Base-by-base conservation (phyloP, 2,888 invertebrate species). In the Cyrtodaria siliqua region DNA sequence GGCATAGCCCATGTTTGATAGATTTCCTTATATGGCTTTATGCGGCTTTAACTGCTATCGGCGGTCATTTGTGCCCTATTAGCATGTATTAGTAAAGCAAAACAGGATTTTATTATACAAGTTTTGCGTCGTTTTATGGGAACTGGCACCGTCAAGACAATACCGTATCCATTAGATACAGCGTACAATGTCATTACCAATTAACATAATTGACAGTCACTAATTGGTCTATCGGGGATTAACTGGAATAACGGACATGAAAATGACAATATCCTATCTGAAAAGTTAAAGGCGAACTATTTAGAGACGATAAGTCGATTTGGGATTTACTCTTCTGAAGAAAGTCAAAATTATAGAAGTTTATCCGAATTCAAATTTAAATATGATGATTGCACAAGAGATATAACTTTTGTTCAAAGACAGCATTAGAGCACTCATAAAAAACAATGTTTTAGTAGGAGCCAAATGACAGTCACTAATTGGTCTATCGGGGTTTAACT, bases 61-160 rank as follows among this genome's bases (percentile, higher is more conserved):
- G 52, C 26, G 47, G 56, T 64, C 64, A 64, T 64, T 64, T 55
- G 33, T 26, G 23, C 18, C 47, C 47, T 64, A 64, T 64, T 56
- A 56, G 55, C 20, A 40, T 33, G 29, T 64, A 64, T 64, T 56
- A 56, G 55, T 33, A 40, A 44, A 38, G 18, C 55, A 14, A 56
- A 40, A 27, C 55, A 56, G 24, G 47, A 29, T 55, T 55, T 64
- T 55, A 56, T 64, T 64, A 56, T 64, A 44, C 64, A 52, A 50
- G 52, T 52, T 63, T 63, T n/a, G 16, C 20, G 55, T 47, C 40
- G 26, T 56, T 53, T 55, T 12, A 56, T 40, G 33, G 33, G 33
- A 64, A 1, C 16, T 3, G 40, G 16, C 18, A 18, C 38, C 38
- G 55, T 42, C 53, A 64, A 53, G 57, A 49, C 23, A 26, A 27